Conservation (phyloP, 2,797 vertebrate genomes). For the Rhinoraja longicauda region DNA sequence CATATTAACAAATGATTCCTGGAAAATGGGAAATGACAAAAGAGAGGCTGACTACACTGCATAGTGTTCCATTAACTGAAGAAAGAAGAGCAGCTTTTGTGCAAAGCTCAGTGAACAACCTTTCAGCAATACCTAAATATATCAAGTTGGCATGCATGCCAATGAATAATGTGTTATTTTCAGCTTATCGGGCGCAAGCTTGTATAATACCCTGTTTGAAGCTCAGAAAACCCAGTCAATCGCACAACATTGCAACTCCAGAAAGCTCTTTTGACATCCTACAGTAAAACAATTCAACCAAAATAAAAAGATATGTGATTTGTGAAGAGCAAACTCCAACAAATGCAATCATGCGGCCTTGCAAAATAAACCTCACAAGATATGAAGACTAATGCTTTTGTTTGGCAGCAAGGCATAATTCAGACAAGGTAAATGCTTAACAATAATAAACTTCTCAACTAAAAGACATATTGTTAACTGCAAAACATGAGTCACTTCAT, state of each 20-base stretch:
- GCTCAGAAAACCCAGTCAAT: neutral
- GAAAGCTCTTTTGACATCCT: neutral
- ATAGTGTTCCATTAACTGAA: neutral
- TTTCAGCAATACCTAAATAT: neutral
- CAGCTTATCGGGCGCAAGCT: neutral
- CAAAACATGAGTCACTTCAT: neutral
- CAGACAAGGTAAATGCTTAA: neutral
- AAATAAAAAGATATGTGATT: neutral
- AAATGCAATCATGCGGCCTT: neutral
- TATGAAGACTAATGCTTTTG: neutral
- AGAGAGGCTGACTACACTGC: too few relatives aligned
- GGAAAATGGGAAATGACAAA: constrained; percentile 1
- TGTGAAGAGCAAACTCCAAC: neutral
- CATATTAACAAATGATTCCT: neutral
- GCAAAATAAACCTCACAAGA: neutral
- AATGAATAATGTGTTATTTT: neutral
- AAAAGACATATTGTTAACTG: constrained; percentile 28
- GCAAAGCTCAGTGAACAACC: neutral
- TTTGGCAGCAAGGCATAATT: neutral
- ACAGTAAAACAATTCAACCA: neutral
- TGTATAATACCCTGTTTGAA: neutral
- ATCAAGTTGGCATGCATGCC: neutral
- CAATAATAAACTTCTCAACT: constrained; percentile 26
- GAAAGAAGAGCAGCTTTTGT: neutral
- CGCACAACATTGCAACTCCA: too few relatives aligned